These are phyloP conservation scores for Hydriomena furcata DNA, from an alignment of 2,888 invertebrate species.

Conservation along the genomic window DNA sequence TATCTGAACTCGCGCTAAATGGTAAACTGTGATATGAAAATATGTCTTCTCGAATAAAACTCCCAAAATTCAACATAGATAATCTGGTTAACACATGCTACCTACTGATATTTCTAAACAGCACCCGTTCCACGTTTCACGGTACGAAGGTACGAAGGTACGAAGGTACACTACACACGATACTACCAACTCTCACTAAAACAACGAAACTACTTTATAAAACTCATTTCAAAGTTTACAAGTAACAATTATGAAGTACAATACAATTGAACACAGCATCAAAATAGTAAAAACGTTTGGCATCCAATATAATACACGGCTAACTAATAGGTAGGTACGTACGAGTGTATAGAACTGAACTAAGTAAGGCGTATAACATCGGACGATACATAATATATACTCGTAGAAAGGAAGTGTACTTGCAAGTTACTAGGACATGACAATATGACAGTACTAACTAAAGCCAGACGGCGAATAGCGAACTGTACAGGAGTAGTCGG, in stretches of 20 bases:
- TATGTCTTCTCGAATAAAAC: constrained; percentile 55
- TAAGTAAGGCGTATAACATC: constrained; percentile 48
- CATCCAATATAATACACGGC: constrained; percentile 56
- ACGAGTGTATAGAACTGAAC: constrained; percentile 44
- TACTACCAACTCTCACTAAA: constrained; percentile 14
- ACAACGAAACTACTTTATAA: constrained; percentile 24
- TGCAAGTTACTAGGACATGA: constrained; percentile 26
- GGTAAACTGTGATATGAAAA: constrained; percentile 69
- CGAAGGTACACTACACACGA: constrained; percentile 5
- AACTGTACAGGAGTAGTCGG: constrained; percentile 6
- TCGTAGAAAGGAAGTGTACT: constrained; percentile 22
- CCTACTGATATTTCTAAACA: constrained; percentile 49
- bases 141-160: constrained; percentile 21
- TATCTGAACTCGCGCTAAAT: constrained; percentile 43
- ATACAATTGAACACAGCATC: constrained; percentile 44
- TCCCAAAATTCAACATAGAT: constrained; percentile 56
- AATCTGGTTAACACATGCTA: constrained; percentile 63
- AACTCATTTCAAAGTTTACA: constrained; percentile 40
- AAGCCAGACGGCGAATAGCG: constrained; percentile 17
- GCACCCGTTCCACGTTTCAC: constrained; percentile 34
- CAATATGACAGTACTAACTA: constrained; percentile 22
- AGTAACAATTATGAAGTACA: constrained; percentile 46
- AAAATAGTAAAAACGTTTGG: constrained; percentile 61
- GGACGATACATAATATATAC: constrained; percentile 37
- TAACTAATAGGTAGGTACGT: constrained; percentile 28